These are phyloP conservation scores for Calameuta pallipes DNA, from an alignment of 2,888 invertebrate genomes.

Conservation along the genomic window DNA sequence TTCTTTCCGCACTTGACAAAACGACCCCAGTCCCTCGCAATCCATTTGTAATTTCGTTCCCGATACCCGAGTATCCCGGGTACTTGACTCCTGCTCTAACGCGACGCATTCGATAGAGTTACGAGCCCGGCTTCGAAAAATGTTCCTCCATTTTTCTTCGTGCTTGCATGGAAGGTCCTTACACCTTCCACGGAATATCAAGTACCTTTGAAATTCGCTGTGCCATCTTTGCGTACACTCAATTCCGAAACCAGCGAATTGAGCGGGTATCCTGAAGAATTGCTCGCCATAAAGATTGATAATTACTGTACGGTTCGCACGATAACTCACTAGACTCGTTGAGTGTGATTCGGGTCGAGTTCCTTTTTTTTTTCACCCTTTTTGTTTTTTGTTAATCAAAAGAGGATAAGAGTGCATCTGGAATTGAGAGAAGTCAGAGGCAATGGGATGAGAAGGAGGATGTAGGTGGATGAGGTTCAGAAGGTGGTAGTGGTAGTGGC, in stretches of 20 bases:
- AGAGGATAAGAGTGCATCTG: background rate
- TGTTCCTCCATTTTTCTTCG: background rate
- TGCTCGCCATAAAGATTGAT: background rate
- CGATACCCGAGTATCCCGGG: background rate
- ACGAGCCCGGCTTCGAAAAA: background rate
- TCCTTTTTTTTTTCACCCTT: too few relatives aligned
- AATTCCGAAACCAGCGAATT: background rate
- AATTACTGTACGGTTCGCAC: background rate
- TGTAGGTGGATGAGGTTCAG: conserved; percentile 24
- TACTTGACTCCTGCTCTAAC: background rate
- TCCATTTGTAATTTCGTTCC: background rate
- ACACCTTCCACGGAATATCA: background rate
- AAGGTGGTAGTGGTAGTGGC: conserved; percentile 19
- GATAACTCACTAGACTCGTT: background rate
- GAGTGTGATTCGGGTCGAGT: background rate
- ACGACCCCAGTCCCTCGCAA: background rate
- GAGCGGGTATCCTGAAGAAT: background rate
- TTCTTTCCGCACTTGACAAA: background rate
- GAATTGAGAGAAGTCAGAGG: background rate
- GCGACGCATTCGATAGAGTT: background rate
- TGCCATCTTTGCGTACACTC: background rate
- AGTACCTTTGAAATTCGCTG: background rate
- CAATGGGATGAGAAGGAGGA: background rate
- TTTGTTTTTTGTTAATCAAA: background rate
- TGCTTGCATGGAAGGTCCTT: background rate